phyloP scores from a whole-genome alignment of 2,888 invertebrate species.

The Pammene fasciana region DNA sequence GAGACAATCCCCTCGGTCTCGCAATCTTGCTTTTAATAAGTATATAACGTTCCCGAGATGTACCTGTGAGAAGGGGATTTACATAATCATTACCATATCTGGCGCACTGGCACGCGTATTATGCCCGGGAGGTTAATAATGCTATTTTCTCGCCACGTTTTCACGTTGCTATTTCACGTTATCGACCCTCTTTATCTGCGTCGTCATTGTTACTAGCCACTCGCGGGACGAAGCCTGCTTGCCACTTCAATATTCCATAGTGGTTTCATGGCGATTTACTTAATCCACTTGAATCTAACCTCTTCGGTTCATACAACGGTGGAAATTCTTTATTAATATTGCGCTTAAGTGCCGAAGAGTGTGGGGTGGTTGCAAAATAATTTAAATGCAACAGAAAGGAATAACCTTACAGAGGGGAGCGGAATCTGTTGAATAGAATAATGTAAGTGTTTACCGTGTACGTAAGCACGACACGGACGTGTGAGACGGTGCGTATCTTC shows the following conservation, averaged over 20 bases:
- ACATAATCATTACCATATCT: conserved; percentile 84
- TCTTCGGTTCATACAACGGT: conserved; percentile 25
- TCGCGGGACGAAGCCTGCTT: conserved; percentile 68
- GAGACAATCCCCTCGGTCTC: conserved; percentile 72
- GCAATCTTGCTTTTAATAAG: conserved; percentile 83
- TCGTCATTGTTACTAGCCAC: conserved; percentile 81
- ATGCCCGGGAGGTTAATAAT: conserved; percentile 83
- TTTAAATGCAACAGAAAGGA: conserved; percentile 32
- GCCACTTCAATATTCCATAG: conserved; percentile 56
- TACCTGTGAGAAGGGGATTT: conserved; percentile 82
- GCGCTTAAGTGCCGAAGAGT: conserved; percentile 12
- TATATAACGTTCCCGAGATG: conserved; percentile 81
- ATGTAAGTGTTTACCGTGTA: conserved; percentile 57
- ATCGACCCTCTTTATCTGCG: conserved; percentile 80
- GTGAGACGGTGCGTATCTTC: conserved; percentile 69
- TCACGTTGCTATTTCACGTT: conserved; percentile 82
- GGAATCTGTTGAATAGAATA: conserved; percentile 52
- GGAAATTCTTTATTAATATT: conserved; percentile 27
- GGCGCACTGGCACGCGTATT: conserved; percentile 82
- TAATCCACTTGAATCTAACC: conserved; percentile 38
- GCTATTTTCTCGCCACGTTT: conserved; percentile 83
- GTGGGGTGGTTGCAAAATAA: conserved; percentile 1
- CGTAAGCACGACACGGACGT: conserved; percentile 59
- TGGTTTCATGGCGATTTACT: conserved; percentile 41
- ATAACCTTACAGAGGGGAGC: not conserved